Base-by-base conservation (phyloP, 2,888 invertebrate species). In the Pyrrhosoma nymphula region DNA sequence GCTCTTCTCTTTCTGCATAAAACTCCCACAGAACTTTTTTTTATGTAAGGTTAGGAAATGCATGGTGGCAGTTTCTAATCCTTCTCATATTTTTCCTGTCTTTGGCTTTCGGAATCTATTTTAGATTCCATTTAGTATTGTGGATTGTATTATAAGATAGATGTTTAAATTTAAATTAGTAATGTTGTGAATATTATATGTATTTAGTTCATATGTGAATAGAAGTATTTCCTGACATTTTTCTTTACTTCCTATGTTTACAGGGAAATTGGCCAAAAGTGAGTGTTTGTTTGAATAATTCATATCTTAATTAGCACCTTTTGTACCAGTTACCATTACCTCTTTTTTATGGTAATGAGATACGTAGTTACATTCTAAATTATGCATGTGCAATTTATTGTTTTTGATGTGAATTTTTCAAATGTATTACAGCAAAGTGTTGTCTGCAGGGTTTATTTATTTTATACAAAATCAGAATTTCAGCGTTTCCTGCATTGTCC, bases 221-320 rank as follows among this genome's bases (percentile, higher is more conserved):
- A 16, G 16, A n/a, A n/a, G n/a, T 26, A 35, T 75, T 93, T 69
- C 69, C 75, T 93, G 93, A 93, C 47, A 39, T 75, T 26, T 23
- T 93, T 56, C 26, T 69, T 93, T 93, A 47, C 69, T 69, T 93
- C 47, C 93, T 69, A 75, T 69, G 47, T 93, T 93, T 93, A 69
- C 93, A 93, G 93, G 93, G 93, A 93, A 93, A 93, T 93, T 93
- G 93, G 93, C 63, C 93, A 69, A 93, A 93, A 93, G 93, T 93
- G 93, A 93, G 93, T 93, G 93, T 69, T 69, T 39, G 26, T 82
- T 89, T 89, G 23, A 89, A 47, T 10, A 8, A 55, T 89, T 89
- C 39, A 47, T 89, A 89, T 20, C n/a, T 89, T 47, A 47, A 89
- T 89, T 89, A 93, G 60, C 39, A 69, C 60, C n/a, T 55, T n/a